Evolutionary conservation across 2,888 invertebrate species (phyloP), one percentile per base, ranked within the genome.

Genomic region (Polietes domitor): DNA sequence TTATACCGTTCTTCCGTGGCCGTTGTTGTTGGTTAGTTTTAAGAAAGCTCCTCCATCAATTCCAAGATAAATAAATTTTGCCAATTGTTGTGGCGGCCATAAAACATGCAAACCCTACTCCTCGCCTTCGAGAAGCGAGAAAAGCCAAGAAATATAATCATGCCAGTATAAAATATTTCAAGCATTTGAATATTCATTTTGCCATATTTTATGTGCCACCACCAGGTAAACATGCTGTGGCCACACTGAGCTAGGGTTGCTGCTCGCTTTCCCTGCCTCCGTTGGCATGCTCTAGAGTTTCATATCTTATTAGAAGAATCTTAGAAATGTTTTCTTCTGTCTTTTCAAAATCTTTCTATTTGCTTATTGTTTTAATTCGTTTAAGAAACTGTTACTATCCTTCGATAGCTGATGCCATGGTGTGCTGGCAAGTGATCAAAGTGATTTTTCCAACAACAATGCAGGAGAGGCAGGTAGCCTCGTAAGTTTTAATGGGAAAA

Each of bases 21-120:
- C 26, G 41, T 17, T 47, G 47, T 65, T 74, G 28, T 71, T 61
- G 50, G 32, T 32, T 32, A 19, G 43, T 58, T 61, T 77, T 77
- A 68, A 73, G 73, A 82, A 82, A 82, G 77, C 72, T 77, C 41
- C 71, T 75, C 47, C 72, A 81, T 81, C 77, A 81, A 68, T 68
- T 73, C 24, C 26, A 26, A 81, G 77, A 81, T 81, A 73, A 73
- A 73, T 77, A 74, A 82, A 82, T 77, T 50, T 82, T 73, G 68
- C 55, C 68, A 82, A 82, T 82, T 70, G 68, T 58, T 73, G 47
- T 50, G 41, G 58, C 50, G 28, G 77, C 50, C 76, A 76, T 58
- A 77, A 77, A 77, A 77, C 77, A 70, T 81, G 77, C 81, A 81
- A 77, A 58, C 43, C 68, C 21, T 43, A 28, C 61, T 61, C 9